phyloP scores from a whole-genome alignment of 2,888 invertebrate genomes.

The Brenthis daphne region DNA sequence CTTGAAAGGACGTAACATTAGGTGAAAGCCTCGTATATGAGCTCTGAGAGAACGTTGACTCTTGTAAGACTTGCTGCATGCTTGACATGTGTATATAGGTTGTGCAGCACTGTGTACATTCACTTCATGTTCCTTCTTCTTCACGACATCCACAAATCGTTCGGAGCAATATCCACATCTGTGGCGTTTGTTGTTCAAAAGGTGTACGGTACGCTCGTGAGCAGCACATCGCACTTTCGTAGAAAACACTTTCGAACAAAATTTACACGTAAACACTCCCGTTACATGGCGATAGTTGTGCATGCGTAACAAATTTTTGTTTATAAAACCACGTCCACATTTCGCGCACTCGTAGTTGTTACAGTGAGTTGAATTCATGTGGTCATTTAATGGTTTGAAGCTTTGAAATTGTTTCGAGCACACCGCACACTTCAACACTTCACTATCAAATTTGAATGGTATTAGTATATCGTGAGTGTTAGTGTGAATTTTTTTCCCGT shows the following conservation, averaged over 20 bases:
- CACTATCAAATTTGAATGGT: constrained; percentile 50
- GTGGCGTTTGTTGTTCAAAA: constrained; percentile 12
- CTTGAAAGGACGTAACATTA: constrained; percentile 42
- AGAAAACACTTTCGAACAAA: constrained; percentile 39
- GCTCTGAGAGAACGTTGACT: constrained; percentile 49
- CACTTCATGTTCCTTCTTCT: constrained; percentile 45
- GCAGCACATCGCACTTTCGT: neutral
- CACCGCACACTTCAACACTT: constrained; percentile 44
- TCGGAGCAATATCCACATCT: constrained; percentile 24
- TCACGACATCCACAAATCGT: constrained; percentile 11
- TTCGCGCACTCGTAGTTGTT: constrained; percentile 49
- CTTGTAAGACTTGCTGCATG: constrained; percentile 53
- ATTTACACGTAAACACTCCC: constrained; percentile 43
- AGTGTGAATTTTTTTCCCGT: constrained; percentile 45
- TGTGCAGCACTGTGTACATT: constrained; percentile 43
- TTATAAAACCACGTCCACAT: constrained; percentile 48
- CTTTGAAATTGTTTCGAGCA: constrained; percentile 45
- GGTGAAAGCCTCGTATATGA: constrained; percentile 43
- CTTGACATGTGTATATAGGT: constrained; percentile 42
- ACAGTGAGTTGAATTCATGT: constrained; percentile 50
- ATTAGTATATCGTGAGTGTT: constrained; percentile 53
- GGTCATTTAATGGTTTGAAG: constrained; percentile 50
- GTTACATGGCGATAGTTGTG: constrained; percentile 39
- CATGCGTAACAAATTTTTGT: constrained; percentile 26
- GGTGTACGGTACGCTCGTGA: constrained; percentile 9